A percentile compares a stretch with the other conserved stretches of the same genome.
phyloP scores from a whole-genome alignment of 2,888 invertebrate genomes.

The Barypeithes pellucidus region DNA sequence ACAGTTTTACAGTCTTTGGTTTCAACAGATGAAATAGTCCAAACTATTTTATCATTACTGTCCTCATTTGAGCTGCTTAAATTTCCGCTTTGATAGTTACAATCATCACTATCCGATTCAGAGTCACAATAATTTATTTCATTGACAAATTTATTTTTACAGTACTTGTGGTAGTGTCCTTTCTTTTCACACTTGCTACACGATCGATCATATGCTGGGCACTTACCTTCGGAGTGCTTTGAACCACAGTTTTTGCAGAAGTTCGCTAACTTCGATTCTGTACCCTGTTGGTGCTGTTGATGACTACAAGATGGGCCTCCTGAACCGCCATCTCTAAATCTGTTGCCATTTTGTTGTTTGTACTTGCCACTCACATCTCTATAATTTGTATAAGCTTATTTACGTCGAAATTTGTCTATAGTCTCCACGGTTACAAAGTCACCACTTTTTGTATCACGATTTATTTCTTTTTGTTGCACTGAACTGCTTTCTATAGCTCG shows the following conservation, averaged over 20 bases:
- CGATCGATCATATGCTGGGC: background rate
- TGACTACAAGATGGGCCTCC: background rate
- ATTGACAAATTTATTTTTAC: constrained; percentile 7
- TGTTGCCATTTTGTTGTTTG: too few relatives aligned
- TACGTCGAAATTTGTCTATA: background rate
- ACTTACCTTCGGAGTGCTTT: constrained; percentile 23
- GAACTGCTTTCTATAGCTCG: constrained; percentile 39
- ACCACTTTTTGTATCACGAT: background rate
- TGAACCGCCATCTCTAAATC: too few relatives aligned
- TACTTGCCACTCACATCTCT: too few relatives aligned
- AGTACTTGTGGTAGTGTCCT: constrained; percentile 16
- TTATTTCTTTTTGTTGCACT: constrained; percentile 33
- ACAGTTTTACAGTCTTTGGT: background rate
- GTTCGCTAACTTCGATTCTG: constrained; percentile 22
- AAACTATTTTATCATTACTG: constrained; percentile 18
- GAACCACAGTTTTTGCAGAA: constrained; percentile 15
- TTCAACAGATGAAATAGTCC: too few relatives aligned
- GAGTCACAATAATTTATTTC: constrained; percentile 9
- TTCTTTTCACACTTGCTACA: constrained; percentile 16
- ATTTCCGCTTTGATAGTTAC: background rate
- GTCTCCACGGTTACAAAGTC: background rate
- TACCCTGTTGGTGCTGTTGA: background rate
- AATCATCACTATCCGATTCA: background rate
- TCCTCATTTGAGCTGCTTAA: background rate
- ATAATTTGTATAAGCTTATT: too few relatives aligned